Evolutionary conservation across 2,888 invertebrate species (phyloP).

Genomic region (Melieria picta): DNA sequence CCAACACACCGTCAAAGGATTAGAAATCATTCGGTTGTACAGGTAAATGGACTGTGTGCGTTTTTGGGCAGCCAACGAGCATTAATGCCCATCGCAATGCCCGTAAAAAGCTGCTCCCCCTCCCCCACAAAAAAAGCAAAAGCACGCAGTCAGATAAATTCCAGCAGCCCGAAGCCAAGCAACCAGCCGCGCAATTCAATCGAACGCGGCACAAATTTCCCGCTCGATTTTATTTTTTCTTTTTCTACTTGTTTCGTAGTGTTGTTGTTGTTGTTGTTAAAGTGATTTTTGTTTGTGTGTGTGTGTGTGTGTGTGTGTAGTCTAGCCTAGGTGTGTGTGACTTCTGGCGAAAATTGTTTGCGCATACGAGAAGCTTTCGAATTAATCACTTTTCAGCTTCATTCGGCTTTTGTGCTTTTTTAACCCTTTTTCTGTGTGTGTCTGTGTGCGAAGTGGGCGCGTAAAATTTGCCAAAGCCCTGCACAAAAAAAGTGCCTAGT

Average conservation of each 20-base stretch:
- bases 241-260: no score
- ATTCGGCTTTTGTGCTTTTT: slow-evolving; percentile 28
- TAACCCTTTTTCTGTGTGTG: slow-evolving; percentile 28
- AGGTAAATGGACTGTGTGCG: slow-evolving; percentile 64
- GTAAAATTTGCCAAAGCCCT: not conserved
- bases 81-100: slow-evolving; percentile 10
- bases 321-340: not conserved
- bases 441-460: slow-evolving; percentile 16
- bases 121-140: not conserved
- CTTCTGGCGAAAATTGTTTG: slow-evolving; percentile 31
- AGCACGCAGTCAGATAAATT: slow-evolving; percentile 9
- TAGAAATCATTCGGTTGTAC: slow-evolving; percentile 63
- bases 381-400: slow-evolving; percentile 61
- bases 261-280: no score
- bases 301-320: not conserved
- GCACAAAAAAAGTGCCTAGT: no score
- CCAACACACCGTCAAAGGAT: slow-evolving; percentile 46
- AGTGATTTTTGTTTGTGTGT: no score
- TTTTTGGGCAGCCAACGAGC: slow-evolving; percentile 31
- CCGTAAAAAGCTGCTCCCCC: not conserved
- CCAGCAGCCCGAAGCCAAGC: not conserved
- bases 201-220: slow-evolving; percentile 10
- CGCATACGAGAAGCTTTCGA: slow-evolving; percentile 40
- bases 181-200: not conserved
- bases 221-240: slow-evolving; percentile 30